phyloP scores from a whole-genome alignment of 2,797 vertebrate species.

The Muscicapa striata region DNA sequence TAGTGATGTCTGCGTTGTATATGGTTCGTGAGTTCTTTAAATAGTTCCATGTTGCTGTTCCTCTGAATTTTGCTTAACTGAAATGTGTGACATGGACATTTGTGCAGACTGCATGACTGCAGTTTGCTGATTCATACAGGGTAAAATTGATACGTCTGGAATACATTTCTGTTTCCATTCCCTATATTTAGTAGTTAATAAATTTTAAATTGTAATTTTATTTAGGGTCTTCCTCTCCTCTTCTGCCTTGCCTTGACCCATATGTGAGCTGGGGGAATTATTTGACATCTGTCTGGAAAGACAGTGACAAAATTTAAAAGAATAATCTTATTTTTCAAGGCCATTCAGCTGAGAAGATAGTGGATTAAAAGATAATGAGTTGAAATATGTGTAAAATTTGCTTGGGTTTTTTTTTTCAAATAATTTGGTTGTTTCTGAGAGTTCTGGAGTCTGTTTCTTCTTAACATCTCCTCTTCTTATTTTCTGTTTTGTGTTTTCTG shows the following conservation, averaged over 20 bases:
- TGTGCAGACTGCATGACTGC: not conserved
- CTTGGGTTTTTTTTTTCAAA: not conserved
- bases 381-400: not conserved
- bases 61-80: not conserved
- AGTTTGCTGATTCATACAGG: slow-evolving; percentile 22
- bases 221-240: not conserved
- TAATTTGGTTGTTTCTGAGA: not conserved
- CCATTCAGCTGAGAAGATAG: not conserved
- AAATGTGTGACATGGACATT: not conserved
- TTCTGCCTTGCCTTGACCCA: not conserved
- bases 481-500: not conserved
- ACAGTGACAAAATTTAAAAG: not conserved
- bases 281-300: not conserved
- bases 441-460: not conserved
- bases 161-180: not conserved
- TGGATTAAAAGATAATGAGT: not conserved
- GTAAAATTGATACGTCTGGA: not conserved
- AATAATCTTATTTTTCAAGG: not conserved
- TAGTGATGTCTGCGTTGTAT: not conserved
- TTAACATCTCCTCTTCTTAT: not conserved
- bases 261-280: not conserved
- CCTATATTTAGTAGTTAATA: not conserved
- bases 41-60: not conserved
- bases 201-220: not conserved
- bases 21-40: not conserved